phyloP scores from a whole-genome alignment of 2,888 invertebrate genomes.

The Nudaria mundana region DNA sequence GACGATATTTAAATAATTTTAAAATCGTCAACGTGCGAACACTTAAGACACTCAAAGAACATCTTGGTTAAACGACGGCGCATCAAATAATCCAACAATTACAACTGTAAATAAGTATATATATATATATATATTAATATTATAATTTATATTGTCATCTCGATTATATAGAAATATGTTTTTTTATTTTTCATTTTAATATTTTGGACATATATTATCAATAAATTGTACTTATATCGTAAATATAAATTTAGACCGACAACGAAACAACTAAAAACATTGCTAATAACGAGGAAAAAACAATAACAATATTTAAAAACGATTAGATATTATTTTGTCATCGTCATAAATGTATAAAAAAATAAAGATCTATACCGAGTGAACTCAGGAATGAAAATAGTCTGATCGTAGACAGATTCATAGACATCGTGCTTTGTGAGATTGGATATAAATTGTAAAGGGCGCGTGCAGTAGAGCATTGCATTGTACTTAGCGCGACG shows the following conservation, averaged over 20 bases:
- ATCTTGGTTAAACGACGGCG: conserved; percentile 36
- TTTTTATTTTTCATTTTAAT: conserved; percentile 53
- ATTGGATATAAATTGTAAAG: conserved; percentile 5
- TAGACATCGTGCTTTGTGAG: conserved; percentile 16
- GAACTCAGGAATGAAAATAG: conserved; percentile 69
- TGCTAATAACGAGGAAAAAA: too few species aligned
- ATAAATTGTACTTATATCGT: conserved; percentile 75
- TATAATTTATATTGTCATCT: conserved; percentile 72
- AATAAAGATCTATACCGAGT: conserved; percentile 77
- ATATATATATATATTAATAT: too few species aligned
- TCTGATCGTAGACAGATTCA: conserved; percentile 44
- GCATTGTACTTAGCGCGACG: conserved; percentile 12
- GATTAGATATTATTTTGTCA: conserved; percentile 26
- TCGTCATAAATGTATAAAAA: conserved; percentile 69
- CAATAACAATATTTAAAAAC: conserved; percentile 34
- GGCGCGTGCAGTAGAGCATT: conserved; percentile 12
- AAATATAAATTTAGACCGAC: conserved; percentile 72
- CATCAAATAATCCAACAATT: conserved; percentile 51
- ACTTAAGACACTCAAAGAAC: conserved; percentile 30
- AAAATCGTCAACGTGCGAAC: conserved; percentile 17
- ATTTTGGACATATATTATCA: conserved; percentile 67
- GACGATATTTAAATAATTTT: conserved; percentile 7
- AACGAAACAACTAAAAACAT: conserved; percentile 53
- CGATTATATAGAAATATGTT: conserved; percentile 76
- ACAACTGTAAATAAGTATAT: conserved; percentile 76